phyloP scores from a whole-genome alignment of 2,888 invertebrate species.

The Timema podura region DNA sequence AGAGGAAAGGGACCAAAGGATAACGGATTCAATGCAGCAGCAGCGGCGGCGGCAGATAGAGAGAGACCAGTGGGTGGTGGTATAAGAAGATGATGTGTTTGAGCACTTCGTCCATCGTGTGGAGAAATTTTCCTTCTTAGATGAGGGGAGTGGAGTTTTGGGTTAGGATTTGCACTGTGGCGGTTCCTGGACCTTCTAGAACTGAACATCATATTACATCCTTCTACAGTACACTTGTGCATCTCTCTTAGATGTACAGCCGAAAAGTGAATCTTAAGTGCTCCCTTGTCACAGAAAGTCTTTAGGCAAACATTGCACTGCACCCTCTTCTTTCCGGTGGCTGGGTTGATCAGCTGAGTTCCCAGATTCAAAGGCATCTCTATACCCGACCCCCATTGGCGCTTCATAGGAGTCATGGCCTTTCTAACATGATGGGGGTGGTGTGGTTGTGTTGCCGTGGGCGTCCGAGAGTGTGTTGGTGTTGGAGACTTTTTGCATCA shows the following conservation, averaged over 20 bases:
- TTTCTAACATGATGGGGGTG: slow-evolving; percentile 35
- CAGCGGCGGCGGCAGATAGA: slow-evolving; percentile 53
- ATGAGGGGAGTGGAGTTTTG: slow-evolving; percentile 95
- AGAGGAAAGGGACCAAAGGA: slow-evolving; percentile 77
- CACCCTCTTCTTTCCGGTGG: slow-evolving; percentile 93
- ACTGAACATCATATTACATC: slow-evolving; percentile 99
- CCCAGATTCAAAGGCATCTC: slow-evolving; percentile 74
- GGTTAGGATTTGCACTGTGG: slow-evolving; percentile 97
- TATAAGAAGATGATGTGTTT: slow-evolving; percentile 71
- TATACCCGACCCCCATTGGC: slow-evolving; percentile 72
- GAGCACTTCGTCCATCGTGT: slow-evolving; percentile 86
- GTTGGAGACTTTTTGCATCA: slow-evolving; percentile 42
- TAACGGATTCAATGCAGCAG: slow-evolving; percentile 64
- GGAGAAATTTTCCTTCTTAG: slow-evolving; percentile 89
- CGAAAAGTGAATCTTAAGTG: slow-evolving; percentile 97
- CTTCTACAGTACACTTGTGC: slow-evolving; percentile 99
- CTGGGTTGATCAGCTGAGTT: slow-evolving; percentile 86
- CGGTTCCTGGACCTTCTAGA: slow-evolving; percentile 92
- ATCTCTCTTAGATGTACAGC: slow-evolving; percentile 98
- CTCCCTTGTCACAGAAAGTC: slow-evolving; percentile 99
- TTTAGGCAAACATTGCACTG: slow-evolving; percentile 98
- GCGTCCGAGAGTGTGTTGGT: background rate
- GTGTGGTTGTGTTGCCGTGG: slow-evolving; percentile 23
- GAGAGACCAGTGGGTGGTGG: slow-evolving; percentile 67
- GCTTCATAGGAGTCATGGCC: slow-evolving; percentile 69